Evolutionary conservation across 2,113 vertebrate species (phyloP).

Genomic region (Stomatorhinus ivindoensis): DNA sequence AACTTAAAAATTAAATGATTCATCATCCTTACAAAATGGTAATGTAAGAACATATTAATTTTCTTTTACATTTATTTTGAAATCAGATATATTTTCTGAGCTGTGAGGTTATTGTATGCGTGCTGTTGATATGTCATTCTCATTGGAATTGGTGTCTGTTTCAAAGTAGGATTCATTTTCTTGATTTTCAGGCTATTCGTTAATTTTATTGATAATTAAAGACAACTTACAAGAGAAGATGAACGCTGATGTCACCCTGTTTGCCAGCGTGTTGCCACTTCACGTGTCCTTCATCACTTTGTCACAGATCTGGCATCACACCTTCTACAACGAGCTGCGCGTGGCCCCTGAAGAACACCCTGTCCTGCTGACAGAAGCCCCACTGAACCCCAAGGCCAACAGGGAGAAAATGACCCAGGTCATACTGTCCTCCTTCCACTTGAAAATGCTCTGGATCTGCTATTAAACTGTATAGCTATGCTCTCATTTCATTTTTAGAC

Average conservation of each 20-base stretch:
- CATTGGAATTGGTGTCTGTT: not conserved
- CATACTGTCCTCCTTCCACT: not conserved
- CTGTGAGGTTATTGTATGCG: not conserved
- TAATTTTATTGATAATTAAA: not conserved
- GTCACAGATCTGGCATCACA: conserved; percentile 89
- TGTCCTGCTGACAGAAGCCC: conserved; percentile 83
- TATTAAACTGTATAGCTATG: not conserved
- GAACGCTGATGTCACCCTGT: not conserved
- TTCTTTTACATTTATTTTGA: not conserved
- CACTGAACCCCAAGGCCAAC: conserved; percentile 92
- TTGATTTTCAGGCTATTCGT: not conserved
- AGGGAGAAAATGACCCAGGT: conserved; percentile 95
- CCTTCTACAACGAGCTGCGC: conserved; percentile 90
- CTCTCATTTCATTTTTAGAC: not conserved
- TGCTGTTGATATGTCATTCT: not conserved
- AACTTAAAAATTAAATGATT: not conserved
- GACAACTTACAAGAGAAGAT: not conserved
- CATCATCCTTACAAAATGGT: not conserved
- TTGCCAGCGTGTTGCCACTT: not conserved
- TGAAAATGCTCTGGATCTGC: not conserved
- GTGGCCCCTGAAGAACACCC: conserved; percentile 88
- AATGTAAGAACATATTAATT: not conserved
- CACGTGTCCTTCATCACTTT: not conserved
- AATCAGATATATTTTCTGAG: not conserved
- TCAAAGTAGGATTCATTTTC: not conserved